Evolutionary conservation across 2,797 vertebrate genomes (phyloP), one percentile per base, ranked within the genome.

Genomic region (Serranus cabrilla): DNA sequence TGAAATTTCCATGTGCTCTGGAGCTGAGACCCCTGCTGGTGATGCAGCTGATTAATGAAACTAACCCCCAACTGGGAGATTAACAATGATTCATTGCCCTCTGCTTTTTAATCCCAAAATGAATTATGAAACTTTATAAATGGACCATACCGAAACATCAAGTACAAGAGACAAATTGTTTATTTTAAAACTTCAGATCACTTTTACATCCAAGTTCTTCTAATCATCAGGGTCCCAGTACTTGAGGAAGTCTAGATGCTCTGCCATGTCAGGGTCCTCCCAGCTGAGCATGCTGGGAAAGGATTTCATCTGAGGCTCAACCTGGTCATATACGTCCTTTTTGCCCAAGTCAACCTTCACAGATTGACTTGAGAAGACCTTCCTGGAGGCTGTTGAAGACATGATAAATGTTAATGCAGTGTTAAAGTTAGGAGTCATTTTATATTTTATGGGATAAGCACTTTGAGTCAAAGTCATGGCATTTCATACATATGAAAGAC

Each of bases 261-360:
- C 70, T 9, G 34, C 42, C 58, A 50, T 0, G 8, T 56, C 16
- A 0, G 52, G 13, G 5, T 71, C 67, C 7, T 84, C 61, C 2
- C 25, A 6, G 16, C 7, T 25, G 2, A 25, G 17, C 2, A 4
- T 1, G 2, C 60, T 45, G 1, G 39, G 46, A 1, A 12, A 0
- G 0, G 46, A 34, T 40, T 65, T 72, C 7, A 67, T 59, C 34
- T 4, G 10, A 4, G 56, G 42, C 1, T 51, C 49, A 56, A 1
- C 12, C 1, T 54, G 66, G 0, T 8, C 21, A 25, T 40, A 8
- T 5, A 7, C 71, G 10, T 63, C 76, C 12, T 51, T 3, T n/a
- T 16, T 14, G 18, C 27, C 63, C 12, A 76, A 14, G 31, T 73
- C 43, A 1, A 93, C 61, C 12, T 80, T 65, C 92, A 90, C 94